Evolutionary conservation across 2,797 vertebrate species (phyloP), one percentile per base, ranked within the genome.

Genomic region (Hydrocynus forskahlii): DNA sequence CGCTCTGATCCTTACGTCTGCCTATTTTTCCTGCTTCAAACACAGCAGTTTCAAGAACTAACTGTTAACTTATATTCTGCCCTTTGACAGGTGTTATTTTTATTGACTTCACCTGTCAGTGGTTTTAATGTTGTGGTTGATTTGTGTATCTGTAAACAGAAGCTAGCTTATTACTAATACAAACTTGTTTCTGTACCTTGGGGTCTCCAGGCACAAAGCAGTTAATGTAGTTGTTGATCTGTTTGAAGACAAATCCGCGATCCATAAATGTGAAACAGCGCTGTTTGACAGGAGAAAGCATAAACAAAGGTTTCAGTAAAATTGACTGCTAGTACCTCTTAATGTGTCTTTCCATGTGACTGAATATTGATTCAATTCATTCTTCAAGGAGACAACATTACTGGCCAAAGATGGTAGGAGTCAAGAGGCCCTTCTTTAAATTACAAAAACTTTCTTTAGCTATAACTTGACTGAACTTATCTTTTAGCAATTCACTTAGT

Each of bases 221-320:
- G 91, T 96, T 97, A 90, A 97, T 97, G 91, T 99, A 99, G 92
- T 96, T 98, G 93, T 99, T 99, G 91, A 99, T 99, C 91, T 96
- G 97, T 86, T 98, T 99, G 92, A 99, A 98, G 71, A 97, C 94
- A 69, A 99, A 99, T 85, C 97, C 97, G 88, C 98, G 93, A 85
- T 99, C 98, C 97, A 99, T 98, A 85, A 99, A 96, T 82, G 98
- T 99, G 90, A 99, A 97, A 91, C 97, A 99, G 82, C 95, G 96
- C 98, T 99, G 92, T 1, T 76, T 76, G 72, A 83, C 60, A 77
- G 40, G 45, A 45, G 1, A 35, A 45, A 13, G 9, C 14, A 59
- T 2, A 23, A 6, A 66, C 23, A 40, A 3, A 73, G 14, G 3
- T 38, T 73, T 43, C 12, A 21, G 35, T 12, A 5, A 57, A 75